Conservation (phyloP, 2,113 vertebrate genomes). For the Ptyas mucosa region DNA sequence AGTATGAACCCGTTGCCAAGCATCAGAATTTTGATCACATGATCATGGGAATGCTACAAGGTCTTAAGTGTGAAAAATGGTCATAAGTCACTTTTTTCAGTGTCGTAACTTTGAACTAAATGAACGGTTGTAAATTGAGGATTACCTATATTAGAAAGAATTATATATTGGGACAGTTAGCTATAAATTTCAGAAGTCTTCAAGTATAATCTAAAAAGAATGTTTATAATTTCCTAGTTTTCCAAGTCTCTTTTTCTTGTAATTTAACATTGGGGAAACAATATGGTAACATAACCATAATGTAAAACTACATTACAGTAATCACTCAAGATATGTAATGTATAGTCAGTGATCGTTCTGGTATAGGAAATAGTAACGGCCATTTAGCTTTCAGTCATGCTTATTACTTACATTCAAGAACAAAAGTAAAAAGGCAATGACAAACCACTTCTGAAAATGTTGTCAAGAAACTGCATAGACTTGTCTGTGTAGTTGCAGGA, state of each 20-base stretch:
- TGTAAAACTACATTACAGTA: conserved; percentile 57
- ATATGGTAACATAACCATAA: conserved; percentile 49
- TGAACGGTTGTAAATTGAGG: too few species aligned
- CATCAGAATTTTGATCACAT: too few species aligned
- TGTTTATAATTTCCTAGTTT: conserved; percentile 60
- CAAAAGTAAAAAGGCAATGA: not conserved
- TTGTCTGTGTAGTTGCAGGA: not conserved
- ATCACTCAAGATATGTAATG: conserved; percentile 54
- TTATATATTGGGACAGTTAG: conserved; percentile 64
- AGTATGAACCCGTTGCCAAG: too few species aligned
- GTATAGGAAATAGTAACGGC: conserved; percentile 48
- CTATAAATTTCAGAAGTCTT: conserved; percentile 67
- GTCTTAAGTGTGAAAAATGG: too few species aligned
- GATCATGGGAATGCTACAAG: too few species aligned
- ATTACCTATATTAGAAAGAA: conserved; percentile 54
- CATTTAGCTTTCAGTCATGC: conserved; percentile 49
- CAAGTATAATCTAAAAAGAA: conserved; percentile 58
- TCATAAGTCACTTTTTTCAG: too few species aligned
- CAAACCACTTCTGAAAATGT: not conserved
- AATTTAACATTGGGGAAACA: conserved; percentile 62
- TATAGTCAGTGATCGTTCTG: conserved; percentile 62
- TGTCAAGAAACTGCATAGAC: not conserved
- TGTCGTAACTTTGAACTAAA: too few species aligned
- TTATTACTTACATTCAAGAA: conserved; percentile 55
- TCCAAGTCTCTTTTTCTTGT: conserved; percentile 67